phyloP scores from a whole-genome alignment of 2,797 vertebrate species.

The Sebastolobus alascanus region DNA sequence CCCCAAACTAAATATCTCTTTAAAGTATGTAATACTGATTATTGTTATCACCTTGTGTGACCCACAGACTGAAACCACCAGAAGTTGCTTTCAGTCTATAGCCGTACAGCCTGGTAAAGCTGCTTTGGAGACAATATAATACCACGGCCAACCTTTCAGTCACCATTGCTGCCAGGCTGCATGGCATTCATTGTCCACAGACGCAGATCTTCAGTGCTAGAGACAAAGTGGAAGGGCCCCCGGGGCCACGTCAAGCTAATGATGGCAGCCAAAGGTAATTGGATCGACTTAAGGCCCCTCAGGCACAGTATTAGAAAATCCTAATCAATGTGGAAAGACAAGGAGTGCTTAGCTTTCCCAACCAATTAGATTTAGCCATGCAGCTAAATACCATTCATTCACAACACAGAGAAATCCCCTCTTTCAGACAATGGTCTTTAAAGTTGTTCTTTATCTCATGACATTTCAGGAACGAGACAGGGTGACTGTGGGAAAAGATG shows the following conservation, averaged over 20 bases:
- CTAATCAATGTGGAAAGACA: constrained; percentile 81
- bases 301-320: constrained; percentile 80
- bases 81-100: constrained; percentile 1
- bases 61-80: constrained; percentile 1
- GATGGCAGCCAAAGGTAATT: constrained; percentile 81
- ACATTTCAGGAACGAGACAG: background rate
- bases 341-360: constrained; percentile 77
- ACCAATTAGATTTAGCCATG: constrained; percentile 75
- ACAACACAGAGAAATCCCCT: constrained; percentile 58
- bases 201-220: constrained; percentile 61
- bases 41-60: background rate
- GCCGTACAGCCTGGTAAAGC: constrained; percentile 19
- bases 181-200: constrained; percentile 57
- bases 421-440: constrained; percentile 24
- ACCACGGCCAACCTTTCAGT: constrained; percentile 37
- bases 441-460: constrained; percentile 24
- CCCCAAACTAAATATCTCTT: background rate
- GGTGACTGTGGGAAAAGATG: constrained; percentile 41
- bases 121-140: constrained; percentile 27
- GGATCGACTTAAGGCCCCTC: constrained; percentile 79
- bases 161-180: constrained; percentile 42
- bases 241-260: constrained; percentile 72
- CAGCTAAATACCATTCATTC: constrained; percentile 62
- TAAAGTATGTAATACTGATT: background rate
- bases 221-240: constrained; percentile 71